Conservation (phyloP, 2,797 vertebrate species). For the Octomys mimax region DNA sequence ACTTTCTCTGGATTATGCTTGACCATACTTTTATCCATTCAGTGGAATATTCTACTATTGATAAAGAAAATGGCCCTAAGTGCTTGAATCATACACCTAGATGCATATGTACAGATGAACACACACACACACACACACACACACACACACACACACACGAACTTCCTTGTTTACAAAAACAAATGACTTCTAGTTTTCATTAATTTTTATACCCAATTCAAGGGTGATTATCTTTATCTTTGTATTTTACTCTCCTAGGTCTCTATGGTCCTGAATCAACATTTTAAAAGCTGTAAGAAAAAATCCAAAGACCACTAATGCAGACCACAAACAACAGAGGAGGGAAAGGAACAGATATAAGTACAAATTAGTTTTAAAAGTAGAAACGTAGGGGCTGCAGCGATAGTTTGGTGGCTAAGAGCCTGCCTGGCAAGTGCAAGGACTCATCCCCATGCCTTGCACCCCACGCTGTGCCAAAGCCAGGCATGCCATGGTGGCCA, state of each 20-base stretch:
- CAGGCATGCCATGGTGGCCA: too few relatives aligned
- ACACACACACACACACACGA: not conserved
- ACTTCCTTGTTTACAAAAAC: not conserved
- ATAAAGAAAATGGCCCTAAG: too few relatives aligned
- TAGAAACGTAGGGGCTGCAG: not conserved
- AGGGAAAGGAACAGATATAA: not conserved
- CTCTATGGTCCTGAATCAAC: not conserved
- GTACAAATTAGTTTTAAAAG: not conserved
- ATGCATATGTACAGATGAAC: not conserved
- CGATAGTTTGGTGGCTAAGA: too few relatives aligned
- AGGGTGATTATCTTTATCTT: not conserved
- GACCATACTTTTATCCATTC: not conserved
- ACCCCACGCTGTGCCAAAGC: too few relatives aligned
- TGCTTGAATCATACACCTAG: not conserved
- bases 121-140: not conserved
- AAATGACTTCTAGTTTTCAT: not conserved
- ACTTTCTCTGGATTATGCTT: not conserved
- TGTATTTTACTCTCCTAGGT: not conserved
- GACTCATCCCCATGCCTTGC: too few relatives aligned
- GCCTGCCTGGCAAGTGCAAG: too few relatives aligned
- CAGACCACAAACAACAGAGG: not conserved
- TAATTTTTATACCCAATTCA: not conserved
- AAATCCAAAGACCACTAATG: not conserved
- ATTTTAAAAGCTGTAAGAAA: not conserved
- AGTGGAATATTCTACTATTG: not conserved